phyloP scores from a whole-genome alignment of 2,113 vertebrate species.

The Todiramphus chloris region DNA sequence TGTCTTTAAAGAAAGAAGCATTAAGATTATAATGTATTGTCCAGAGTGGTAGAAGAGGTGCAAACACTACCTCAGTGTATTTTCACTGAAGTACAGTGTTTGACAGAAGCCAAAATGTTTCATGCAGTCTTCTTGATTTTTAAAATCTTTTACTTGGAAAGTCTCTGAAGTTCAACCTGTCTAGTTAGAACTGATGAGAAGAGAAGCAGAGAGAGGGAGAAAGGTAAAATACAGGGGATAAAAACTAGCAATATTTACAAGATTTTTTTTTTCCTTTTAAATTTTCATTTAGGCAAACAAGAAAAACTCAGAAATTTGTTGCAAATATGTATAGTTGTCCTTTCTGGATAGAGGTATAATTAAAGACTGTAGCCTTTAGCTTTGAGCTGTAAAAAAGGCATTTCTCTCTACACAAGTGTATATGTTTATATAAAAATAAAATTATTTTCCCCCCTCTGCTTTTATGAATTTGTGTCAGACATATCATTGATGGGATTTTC shows the following conservation, averaged over 20 bases:
- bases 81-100: background rate
- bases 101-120: background rate
- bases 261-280: background rate
- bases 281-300: background rate
- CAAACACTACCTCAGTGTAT: background rate
- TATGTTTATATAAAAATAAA: background rate
- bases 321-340: fast-evolving
- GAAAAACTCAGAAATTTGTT: background rate
- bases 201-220: too few relatives aligned
- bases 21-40: background rate
- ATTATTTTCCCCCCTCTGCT: fast-evolving
- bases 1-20: background rate
- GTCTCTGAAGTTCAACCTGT: background rate
- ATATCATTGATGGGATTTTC: background rate
- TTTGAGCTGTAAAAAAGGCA: background rate
- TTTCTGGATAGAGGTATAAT: background rate
- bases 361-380: background rate
- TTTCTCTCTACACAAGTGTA: background rate
- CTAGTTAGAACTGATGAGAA: too few relatives aligned
- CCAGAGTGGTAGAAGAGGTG: background rate
- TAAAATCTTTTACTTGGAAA: background rate
- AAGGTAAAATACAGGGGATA: too few relatives aligned
- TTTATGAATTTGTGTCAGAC: background rate
- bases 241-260: too few relatives aligned
- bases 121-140: background rate